Evolutionary conservation across 2,888 invertebrate species (phyloP), one percentile per base, ranked within the genome.

Genomic region (Baccha elongata): DNA sequence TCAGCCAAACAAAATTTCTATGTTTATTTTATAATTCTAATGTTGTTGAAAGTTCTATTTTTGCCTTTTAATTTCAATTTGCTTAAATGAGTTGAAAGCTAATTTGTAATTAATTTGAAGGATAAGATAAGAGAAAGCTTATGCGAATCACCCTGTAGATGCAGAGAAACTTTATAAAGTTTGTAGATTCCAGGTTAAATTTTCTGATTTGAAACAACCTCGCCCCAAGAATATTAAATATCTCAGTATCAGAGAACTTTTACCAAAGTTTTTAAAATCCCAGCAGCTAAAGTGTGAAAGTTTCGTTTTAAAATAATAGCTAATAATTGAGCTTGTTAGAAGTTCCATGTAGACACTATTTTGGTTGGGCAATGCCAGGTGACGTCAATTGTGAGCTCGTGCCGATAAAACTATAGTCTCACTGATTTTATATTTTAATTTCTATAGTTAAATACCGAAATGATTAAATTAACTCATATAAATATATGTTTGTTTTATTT

Each of bases 271-370:
- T 40, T 26, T 2, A 15, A 53, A 35, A 35, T 53, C 7, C 21
- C 19, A 53, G 19, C 8, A 21, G 44, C 15, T 13, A 46, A 26
- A 50, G 60, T 58, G 68, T 21, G 50, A 64, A 78, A 60, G 37
- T 60, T 79, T 52, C 4, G 10, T 19, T 58, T 60, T 17, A 5
- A 50, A 74, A 64, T 67, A 52, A 62, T 32, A 55, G 37, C 62
- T 23, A 73, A 73, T 68, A 48, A 68, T 73, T 74, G 44, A 23
- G 44, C 48, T 50, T 62, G 50, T 73, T 64, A 50, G 67, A 73
- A 53, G 35, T 72, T 72, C 48, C 4, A 4, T 15, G n/a, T 11
- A 29, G 4, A 5, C 19, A 2, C 3, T 8, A 8, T 48, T 29
- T 42, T 21, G 8, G 32, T 17, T 60, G 48, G 11, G 46, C 1